Evolutionary conservation across 2,888 invertebrate species (phyloP).

Genomic region (Calephelis perditalis): DNA sequence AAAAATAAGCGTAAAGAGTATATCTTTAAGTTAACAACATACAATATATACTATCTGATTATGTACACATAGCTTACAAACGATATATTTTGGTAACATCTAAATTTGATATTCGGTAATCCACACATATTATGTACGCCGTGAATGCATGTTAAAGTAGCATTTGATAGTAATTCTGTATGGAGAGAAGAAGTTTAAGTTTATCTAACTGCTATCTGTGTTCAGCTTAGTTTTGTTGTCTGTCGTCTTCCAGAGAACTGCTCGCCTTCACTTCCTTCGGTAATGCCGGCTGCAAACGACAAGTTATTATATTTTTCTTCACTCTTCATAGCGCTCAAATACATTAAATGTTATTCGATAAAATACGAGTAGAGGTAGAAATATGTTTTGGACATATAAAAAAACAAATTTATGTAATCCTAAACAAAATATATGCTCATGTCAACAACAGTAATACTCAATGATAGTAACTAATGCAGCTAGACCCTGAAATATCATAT

Average conservation of each 20-base stretch:
- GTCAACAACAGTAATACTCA: too few relatives aligned
- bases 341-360: too few relatives aligned
- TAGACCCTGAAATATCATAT: too few relatives aligned
- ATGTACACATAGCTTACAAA: constrained; percentile 68
- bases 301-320: constrained; percentile 19
- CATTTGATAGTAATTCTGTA: constrained; percentile 37
- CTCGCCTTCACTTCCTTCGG: constrained; percentile 68
- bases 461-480: too few relatives aligned
- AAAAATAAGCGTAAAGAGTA: constrained; percentile 18
- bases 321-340: too few relatives aligned
- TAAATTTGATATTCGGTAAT: constrained; percentile 55
- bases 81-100: constrained; percentile 51
- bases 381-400: too few relatives aligned
- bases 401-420: too few relatives aligned
- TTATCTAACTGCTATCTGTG: constrained; percentile 32
- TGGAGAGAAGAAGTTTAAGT: constrained; percentile 53
- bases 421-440: too few relatives aligned
- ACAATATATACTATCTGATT: constrained; percentile 49
- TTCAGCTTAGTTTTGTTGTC: constrained; percentile 58
- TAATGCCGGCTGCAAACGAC: constrained; percentile 54
- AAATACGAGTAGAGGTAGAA: too few relatives aligned
- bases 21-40: constrained; percentile 43
- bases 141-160: constrained; percentile 40
- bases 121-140: constrained; percentile 38
- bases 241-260: constrained; percentile 59